Base-by-base conservation (phyloP, 2,113 vertebrate genomes). In the Gobio gobio region DNA sequence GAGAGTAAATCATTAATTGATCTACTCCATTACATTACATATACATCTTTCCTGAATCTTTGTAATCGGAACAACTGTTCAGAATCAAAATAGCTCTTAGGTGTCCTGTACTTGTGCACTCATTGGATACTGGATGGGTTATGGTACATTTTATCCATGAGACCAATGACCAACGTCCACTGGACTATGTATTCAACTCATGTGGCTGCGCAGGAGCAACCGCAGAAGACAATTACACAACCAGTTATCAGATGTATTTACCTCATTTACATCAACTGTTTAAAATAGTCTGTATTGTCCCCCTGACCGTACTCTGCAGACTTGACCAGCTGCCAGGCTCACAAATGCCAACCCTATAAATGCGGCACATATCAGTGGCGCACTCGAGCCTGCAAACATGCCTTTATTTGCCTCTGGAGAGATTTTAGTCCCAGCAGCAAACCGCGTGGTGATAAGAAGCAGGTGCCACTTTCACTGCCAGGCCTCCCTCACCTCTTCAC, bases 331-430 rank as follows among this genome's bases (percentile, higher is more conserved):
- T 2, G n/a, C 33, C 58, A 63, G 36, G n/a, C 78, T 63, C 40
- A 68, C 43, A 68, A 68, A 82, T 68, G 79, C 45, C 45, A 68
- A 16, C 24, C 78, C 45, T 49, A 82, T 82, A n/a, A 82, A 82
- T 33, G 63, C 26, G 9, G 13, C 43, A 26, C 58, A 64, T 29
- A 63, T 80, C 40, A 47, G 36, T 47, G 78, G 63, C 63, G 4
- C 79, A 36, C 61, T 51, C 5, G 18, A 51, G 63, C 40, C 29
- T 16, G 29, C 47, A 83, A 72, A 58, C 64, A 83, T 43, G 66
- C 66, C 49, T 72, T 82, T 72, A 82, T 82, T 83, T 58, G 79
- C 79, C 79, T 82, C 79, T 51, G 63, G 24, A 82, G 61, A 68
- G 79, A 12, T 68, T 82, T 68, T 36, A 13, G 61, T 82, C 63